These are phyloP conservation scores for Melanotaenia boesemani DNA, from an alignment of 2,797 vertebrate genomes.

Conservation along the genomic window DNA sequence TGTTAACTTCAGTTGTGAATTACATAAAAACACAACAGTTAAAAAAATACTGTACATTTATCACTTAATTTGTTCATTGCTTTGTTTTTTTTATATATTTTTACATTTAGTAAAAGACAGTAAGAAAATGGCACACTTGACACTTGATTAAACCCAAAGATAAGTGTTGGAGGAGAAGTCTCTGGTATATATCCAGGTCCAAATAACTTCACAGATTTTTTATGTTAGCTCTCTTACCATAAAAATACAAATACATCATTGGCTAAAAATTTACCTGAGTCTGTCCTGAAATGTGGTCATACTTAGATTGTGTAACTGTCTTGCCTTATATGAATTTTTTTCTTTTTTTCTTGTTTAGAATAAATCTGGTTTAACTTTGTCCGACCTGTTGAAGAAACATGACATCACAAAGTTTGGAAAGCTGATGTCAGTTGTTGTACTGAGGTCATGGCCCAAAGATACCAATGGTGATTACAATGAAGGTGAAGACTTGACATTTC, in stretches of 20 bases:
- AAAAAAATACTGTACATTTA: too few species aligned
- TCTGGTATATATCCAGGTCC: too few species aligned
- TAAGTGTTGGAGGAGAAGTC: too few species aligned
- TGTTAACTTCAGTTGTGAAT: too few species aligned
- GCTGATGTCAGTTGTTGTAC: conserved; percentile 49
- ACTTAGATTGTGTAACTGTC: not conserved
- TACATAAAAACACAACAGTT: too few species aligned
- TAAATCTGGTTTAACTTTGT: conserved; percentile 4
- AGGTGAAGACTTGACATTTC: conserved; percentile 30
- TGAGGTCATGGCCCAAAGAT: conserved; percentile 49
- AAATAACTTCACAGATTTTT: too few species aligned
- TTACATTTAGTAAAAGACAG: too few species aligned
- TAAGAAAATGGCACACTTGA: too few species aligned
- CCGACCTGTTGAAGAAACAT: not conserved
- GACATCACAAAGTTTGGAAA: conserved; percentile 50
- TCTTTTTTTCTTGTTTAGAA: conserved; percentile 12
- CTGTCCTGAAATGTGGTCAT: accelerated
- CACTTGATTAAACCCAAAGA: too few species aligned
- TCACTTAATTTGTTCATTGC: too few species aligned
- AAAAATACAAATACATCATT: too few species aligned
- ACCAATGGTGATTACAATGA: conserved; percentile 2
- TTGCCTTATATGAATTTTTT: not conserved
- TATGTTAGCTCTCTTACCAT: not conserved
- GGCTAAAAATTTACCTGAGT: not conserved
- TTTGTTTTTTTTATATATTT: too few species aligned